Base-by-base conservation (phyloP, 1,140 invertebrate species). In the Nylanderia fulva region DNA sequence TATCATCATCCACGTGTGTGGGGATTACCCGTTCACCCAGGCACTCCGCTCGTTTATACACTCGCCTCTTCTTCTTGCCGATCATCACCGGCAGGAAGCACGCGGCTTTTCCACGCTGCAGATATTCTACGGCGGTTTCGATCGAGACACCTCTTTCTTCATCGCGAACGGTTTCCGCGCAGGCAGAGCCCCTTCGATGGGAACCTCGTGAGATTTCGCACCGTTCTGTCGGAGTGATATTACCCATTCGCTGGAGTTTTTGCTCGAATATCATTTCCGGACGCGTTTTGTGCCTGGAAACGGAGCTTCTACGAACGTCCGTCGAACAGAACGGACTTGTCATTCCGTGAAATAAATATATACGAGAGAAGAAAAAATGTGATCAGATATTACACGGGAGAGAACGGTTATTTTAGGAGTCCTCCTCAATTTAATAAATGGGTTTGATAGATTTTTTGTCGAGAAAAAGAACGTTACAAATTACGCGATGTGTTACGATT, bases 11-110 rank as follows among this genome's bases (percentile, higher is more conserved):
- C 58, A 72, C 56, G 80, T 80, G 82, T 48, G 80, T 80, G 82
- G 86, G 45, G 82, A 87, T 87, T 29, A 48, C 69, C 54, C 54
- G 86, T 84, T 76, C 9, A 39, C 52, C 52, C 79, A 45, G 48
- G 48, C 48, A n/a, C 80, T 29, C 36, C 84, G 77, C 77, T 72
- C 84, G 77, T 64, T 85, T 45, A 48, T 48, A 36, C n/a, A n/a
- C 27, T 84, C 54, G 39, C 39, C 33, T 60, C 72, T 72, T 60
- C 82, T 72, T 76, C 84, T 69, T 82, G 86, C 48, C 77, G 83
- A 88, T 85, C 86, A 80, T 85, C 75, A 24, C 56, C 75, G 84
- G 54, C 86, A 85, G 86, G 87, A 88, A 88, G 54, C 56, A 56
- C 72, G 85, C 69, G 52, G 63, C 36, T 88, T 88, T 88, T 88